A percentile compares a stretch with the other conserved stretches of the same genome.
Conservation (phyloP, 2,797 vertebrate species). For the Falco columbarius region DNA sequence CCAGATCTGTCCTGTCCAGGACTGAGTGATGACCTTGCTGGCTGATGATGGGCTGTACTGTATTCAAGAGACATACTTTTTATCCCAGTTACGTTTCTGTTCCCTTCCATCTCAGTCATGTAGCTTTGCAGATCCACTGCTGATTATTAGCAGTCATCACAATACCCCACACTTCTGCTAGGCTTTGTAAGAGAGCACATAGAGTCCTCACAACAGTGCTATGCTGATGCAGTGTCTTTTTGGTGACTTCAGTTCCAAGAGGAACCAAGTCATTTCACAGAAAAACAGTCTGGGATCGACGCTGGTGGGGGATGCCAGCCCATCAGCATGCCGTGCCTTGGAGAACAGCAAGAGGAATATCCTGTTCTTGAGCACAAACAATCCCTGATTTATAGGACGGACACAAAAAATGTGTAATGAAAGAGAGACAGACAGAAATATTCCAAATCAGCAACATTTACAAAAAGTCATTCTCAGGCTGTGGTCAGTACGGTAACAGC, state of each 20-base stretch:
- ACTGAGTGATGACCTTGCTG: not conserved
- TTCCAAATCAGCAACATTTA: not conserved
- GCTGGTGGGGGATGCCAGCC: not conserved
- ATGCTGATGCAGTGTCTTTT: not conserved
- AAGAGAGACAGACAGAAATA: not conserved
- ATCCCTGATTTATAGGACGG: not conserved
- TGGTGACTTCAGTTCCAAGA: constrained; percentile 1
- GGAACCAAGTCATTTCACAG: not conserved
- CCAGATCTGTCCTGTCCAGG: not conserved
- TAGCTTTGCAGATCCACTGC: not conserved
- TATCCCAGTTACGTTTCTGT: not conserved
- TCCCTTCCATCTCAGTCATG: not conserved
- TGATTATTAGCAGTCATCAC: not conserved
- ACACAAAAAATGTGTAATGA: not conserved
- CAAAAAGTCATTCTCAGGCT: not conserved
- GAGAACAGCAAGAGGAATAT: not conserved
- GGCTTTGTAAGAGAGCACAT: not conserved
- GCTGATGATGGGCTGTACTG: not conserved
- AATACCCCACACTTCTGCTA: not conserved
- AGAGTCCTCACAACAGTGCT: not conserved
- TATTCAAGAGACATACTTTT: not conserved
- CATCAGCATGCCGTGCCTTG: not conserved
- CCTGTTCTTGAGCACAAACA: not conserved
- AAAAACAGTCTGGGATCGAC: not conserved
- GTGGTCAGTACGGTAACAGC: not conserved